Conservation (phyloP, 2,888 invertebrate species). For the Hypsopygia costalis region DNA sequence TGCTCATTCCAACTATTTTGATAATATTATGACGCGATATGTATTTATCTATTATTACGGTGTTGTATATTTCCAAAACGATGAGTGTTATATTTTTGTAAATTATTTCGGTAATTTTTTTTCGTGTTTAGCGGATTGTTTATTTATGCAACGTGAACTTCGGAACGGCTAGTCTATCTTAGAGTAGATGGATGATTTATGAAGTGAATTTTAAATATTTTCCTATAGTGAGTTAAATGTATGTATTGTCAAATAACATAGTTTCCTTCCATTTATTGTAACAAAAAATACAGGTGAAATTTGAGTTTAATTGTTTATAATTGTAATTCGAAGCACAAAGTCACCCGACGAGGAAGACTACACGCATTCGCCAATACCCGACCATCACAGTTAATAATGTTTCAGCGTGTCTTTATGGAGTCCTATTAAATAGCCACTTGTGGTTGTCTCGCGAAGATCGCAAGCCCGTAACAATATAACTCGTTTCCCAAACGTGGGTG, state of each 20-base stretch:
- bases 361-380: background rate
- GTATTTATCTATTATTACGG: constrained; percentile 50
- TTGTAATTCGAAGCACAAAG: constrained; percentile 15
- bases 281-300: constrained; percentile 14
- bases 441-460: background rate
- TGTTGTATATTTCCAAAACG: constrained; percentile 56
- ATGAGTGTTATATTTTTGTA: constrained; percentile 70
- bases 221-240: constrained; percentile 16
- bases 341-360: background rate
- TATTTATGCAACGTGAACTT: constrained; percentile 29
- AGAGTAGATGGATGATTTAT: constrained; percentile 21
- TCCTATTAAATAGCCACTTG: background rate
- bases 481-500: too few relatives aligned
- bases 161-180: constrained; percentile 52
- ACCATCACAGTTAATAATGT: constrained; percentile 1
- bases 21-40: constrained; percentile 46
- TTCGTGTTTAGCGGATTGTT: constrained; percentile 42
- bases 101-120: constrained; percentile 52
- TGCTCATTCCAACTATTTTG: constrained; percentile 65
- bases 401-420: background rate
- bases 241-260: constrained; percentile 25
- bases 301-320: background rate
- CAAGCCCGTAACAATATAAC: background rate
- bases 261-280: constrained; percentile 28
- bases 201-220: constrained; percentile 11